Conservation (phyloP, 2,797 vertebrate genomes). For the Lacerta agilis region DNA sequence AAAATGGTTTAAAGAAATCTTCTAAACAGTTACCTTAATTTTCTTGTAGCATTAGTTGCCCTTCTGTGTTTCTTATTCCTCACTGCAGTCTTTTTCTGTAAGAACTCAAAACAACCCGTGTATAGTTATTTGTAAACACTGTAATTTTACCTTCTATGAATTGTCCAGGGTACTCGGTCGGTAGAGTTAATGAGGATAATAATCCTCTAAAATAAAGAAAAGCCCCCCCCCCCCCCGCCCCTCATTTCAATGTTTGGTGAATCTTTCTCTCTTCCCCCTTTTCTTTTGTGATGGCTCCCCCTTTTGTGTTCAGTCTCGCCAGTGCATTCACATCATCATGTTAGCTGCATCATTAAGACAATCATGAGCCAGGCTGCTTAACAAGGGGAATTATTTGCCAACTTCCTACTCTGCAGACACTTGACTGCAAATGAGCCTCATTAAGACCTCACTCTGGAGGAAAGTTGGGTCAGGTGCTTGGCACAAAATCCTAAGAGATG, state of each 20-base stretch:
- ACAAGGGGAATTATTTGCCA: background rate
- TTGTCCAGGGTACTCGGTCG: background rate
- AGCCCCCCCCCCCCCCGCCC: background rate
- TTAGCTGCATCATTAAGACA: conserved; percentile 9
- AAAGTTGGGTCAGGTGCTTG: background rate
- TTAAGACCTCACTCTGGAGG: background rate
- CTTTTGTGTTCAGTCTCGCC: background rate
- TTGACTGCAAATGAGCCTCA: background rate
- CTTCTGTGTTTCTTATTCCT: background rate
- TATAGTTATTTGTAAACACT: background rate
- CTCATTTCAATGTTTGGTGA: background rate
- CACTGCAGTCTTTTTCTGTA: background rate
- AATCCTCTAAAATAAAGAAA: background rate
- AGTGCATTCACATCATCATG: background rate
- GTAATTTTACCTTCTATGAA: background rate
- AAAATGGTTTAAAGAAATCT: background rate
- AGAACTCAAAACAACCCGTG: background rate
- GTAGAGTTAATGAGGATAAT: background rate
- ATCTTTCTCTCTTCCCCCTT: background rate
- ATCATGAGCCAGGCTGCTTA: background rate
- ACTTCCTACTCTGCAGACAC: background rate
- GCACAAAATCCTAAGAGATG: background rate
- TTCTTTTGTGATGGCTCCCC: background rate
- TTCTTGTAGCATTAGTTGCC: background rate
- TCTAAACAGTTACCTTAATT: background rate